Conservation (phyloP, 1,140 invertebrate genomes). For the Pseudomyrmex pallidus region DNA sequence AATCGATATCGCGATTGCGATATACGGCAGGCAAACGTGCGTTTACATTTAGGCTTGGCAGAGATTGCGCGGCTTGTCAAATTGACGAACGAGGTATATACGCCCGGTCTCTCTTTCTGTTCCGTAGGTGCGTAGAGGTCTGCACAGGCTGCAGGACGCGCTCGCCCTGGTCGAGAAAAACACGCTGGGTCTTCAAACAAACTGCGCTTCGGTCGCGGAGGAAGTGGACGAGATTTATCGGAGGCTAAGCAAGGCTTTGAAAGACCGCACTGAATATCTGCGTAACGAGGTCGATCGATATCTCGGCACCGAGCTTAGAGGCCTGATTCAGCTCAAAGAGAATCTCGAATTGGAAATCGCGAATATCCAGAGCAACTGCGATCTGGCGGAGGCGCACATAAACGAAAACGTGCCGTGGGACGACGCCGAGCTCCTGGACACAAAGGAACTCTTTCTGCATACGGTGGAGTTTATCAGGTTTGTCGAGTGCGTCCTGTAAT, state of each 20-base stretch:
- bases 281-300: constrained; percentile 96
- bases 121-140: constrained; percentile 89
- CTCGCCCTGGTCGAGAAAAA: constrained; percentile 94
- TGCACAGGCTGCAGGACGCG: constrained; percentile 94
- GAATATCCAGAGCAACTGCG: constrained; percentile 97
- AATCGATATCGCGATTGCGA: constrained; percentile 10
- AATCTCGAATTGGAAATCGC: constrained; percentile 96
- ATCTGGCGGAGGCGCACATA: constrained; percentile 97
- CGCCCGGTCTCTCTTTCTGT: constrained; percentile 15
- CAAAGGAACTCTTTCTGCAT: constrained; percentile 97
- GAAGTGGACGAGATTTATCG: constrained; percentile 97
- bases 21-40: neutral
- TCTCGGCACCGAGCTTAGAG: constrained; percentile 92
- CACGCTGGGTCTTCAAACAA: constrained; percentile 92
- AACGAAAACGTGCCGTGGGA: constrained; percentile 94
- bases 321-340: constrained; percentile 94
- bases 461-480: constrained; percentile 94
- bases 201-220: constrained; percentile 93
- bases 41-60: constrained; percentile 10
- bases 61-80: constrained; percentile 36
- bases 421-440: constrained; percentile 95
- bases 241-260: constrained; percentile 94
- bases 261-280: constrained; percentile 95
- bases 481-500: constrained; percentile 18
- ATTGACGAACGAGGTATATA: neutral